Percentiles rank a stretch among this genome's conserved stretches.
These are phyloP conservation scores for Elgaria multicarinata DNA, from an alignment of 2,113 vertebrate species.

Conservation along the genomic window DNA sequence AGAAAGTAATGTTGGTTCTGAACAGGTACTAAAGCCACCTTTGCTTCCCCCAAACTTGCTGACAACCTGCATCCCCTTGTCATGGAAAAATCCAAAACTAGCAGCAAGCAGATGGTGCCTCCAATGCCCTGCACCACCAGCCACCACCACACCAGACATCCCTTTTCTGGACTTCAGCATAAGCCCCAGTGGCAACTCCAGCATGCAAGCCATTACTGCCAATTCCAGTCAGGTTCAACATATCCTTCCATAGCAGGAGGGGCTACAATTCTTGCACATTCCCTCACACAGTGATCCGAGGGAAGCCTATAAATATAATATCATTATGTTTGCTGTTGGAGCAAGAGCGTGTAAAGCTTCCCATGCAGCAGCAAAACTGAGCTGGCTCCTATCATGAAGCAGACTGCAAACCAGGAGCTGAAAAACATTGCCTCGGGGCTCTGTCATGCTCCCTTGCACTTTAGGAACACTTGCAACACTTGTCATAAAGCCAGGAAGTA, in stretches of 20 bases:
- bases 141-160: background rate
- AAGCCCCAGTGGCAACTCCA: background rate
- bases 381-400: background rate
- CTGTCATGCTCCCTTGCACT: conserved; percentile 14
- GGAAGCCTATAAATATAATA: background rate
- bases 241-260: background rate
- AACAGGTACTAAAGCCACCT: background rate
- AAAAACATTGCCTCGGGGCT: background rate
- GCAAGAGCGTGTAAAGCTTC: background rate
- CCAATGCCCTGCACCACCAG: background rate
- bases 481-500: conserved; percentile 11
- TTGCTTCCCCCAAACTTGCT: background rate
- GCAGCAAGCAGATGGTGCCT: background rate
- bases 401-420: background rate
- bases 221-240: background rate
- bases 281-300: background rate
- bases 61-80: background rate
- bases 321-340: background rate
- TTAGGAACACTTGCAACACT: conserved; percentile 9
- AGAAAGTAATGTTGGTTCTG: background rate
- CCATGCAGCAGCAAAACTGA: background rate
- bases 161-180: background rate
- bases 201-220: background rate
- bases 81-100: background rate
- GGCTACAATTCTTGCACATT: background rate